Base-by-base conservation (phyloP, 1,140 invertebrate genomes). In the Paramacrobiotus metropolitanus region DNA sequence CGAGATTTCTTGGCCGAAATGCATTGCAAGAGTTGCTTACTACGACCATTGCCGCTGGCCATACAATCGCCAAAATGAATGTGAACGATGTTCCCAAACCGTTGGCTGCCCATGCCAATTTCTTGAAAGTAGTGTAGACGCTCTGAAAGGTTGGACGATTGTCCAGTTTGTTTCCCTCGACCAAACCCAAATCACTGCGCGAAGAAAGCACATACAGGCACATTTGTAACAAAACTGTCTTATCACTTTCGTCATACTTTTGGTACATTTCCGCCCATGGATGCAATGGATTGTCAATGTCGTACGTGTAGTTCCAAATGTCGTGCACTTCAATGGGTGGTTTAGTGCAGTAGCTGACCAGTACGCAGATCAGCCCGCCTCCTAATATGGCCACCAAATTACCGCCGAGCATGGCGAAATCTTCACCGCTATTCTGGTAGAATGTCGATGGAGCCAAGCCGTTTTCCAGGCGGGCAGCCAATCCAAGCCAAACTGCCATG, bases 221-320 rank as follows among this genome's bases (percentile, higher is more conserved):
- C 29, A 40, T 21, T 64, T 21, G 15, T 44, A 28, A 61, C 60
- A 48, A 2, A 44, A 31, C 28, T 31, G 48, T 48, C 66, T 60
- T 2, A 62, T 2, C 4, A 64, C 59, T 0, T 69, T 67, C 61
- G 48, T 15, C 48, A 20, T 66, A 73, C 71, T 68, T 69, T 18
- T 68, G 65, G 63, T 75, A 74, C 15, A 68, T 65, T 62, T 75
- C 71, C 29, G 71, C 71, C 74, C 74, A 75, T 1, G 74, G 73
- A 44, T 62, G 64, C 1, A 76, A 65, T 2, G 74, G 74, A 62
- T 72, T 75, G 65, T 76, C 74, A 18, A 76, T 75, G 61, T 76
- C 72, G 61, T 74, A 63, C 2, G 73, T 75, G 55, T 67, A 70
- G 61, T 75, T 73, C 74, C 74, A 76, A 0, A 72, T 67, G 48